Base-by-base conservation (phyloP, 2,113 vertebrate species). In the Mormyrus lacerda region DNA sequence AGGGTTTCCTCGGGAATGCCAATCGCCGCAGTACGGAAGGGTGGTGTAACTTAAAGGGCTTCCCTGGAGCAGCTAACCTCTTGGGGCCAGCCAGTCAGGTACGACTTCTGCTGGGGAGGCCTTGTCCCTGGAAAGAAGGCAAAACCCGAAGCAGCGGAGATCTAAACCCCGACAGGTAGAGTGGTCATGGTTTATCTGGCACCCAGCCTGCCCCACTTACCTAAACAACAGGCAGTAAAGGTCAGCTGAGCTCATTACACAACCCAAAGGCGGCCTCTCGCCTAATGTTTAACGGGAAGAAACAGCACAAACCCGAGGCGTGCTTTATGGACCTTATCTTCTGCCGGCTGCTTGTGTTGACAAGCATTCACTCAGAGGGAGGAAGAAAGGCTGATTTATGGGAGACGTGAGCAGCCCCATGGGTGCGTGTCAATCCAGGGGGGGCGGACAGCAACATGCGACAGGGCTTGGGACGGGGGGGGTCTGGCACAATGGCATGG, bases 241-340 rank as follows among this genome's bases (percentile, higher is more conserved):
- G 31, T 21, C 84, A 53, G 61, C 65, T 86, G 58, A 73, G 50
- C 76, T 79, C 51, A 73, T 92, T 91, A 87, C 85, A 47, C 87
- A 90, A 89, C 85, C 88, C 47, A 47, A 83, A 17, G 85, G 45
- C 58, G 76, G 42, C 44, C 89, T 85, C 88, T 90, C 65, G 88
- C 27, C 79, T 53, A 65, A 27, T 69, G 82, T 87, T 85, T 87
- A 89, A 90, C 88, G 39, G 73, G 39, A 35, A n/a, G 51, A 55
- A 45, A 27, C 27, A 31, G 21, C 31, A 39, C 47, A 69, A 55
- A 45, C 19, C 45, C 9, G 3, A 31, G 86, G 65, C 11, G 39
- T 35, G 55, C 58, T 91, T 90, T 92, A 92, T 89, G 69, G 47
- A 35, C 47, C 27, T 88, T 91, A 91, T 92, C 92, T 87, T 42